phyloP scores from a whole-genome alignment of 30 jellyfish, hydroid and myxozoan species.

The Aurelia sp. region DNA sequence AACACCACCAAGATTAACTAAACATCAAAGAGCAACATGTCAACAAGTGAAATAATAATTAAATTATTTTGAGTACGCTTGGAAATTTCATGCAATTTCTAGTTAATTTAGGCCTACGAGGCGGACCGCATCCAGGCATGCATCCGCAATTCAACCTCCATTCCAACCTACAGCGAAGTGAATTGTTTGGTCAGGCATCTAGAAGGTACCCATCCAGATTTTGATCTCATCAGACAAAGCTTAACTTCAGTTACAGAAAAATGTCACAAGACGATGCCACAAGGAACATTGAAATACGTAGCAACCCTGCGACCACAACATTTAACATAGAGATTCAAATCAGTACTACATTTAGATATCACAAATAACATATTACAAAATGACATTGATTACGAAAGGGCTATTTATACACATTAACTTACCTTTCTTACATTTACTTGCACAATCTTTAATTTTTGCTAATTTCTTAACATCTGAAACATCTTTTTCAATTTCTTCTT shows the following conservation, averaged over 20 bases:
- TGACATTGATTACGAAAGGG: neutral
- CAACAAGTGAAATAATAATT: neutral
- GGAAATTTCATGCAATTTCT: neutral
- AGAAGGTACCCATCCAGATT: too few species aligned
- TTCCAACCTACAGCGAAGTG: too few species aligned
- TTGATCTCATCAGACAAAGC: too few species aligned
- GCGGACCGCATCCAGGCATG: too few species aligned
- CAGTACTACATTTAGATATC: too few species aligned
- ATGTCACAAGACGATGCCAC: too few species aligned
- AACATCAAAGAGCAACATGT: neutral
- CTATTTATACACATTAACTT: neutral
- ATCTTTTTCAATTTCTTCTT: slow-evolving; percentile 10
- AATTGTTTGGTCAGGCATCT: too few species aligned
- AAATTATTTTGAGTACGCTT: neutral
- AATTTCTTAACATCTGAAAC: slow-evolving; percentile 2
- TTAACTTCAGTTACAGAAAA: too few species aligned
- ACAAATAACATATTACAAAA: neutral
- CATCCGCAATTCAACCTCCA: too few species aligned
- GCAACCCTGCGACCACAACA: too few species aligned
- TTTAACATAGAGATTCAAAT: too few species aligned
- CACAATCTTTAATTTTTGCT: slow-evolving; percentile 12
- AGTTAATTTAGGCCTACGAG: neutral
- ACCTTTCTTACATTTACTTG: slow-evolving; percentile 17
- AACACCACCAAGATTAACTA: slow-evolving; percentile 33
- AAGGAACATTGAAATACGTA: too few species aligned